Percentiles rank a stretch among this genome's conserved stretches.
Evolutionary conservation across 2,888 invertebrate species (phyloP).

Genomic region (Macrophya annulata): DNA sequence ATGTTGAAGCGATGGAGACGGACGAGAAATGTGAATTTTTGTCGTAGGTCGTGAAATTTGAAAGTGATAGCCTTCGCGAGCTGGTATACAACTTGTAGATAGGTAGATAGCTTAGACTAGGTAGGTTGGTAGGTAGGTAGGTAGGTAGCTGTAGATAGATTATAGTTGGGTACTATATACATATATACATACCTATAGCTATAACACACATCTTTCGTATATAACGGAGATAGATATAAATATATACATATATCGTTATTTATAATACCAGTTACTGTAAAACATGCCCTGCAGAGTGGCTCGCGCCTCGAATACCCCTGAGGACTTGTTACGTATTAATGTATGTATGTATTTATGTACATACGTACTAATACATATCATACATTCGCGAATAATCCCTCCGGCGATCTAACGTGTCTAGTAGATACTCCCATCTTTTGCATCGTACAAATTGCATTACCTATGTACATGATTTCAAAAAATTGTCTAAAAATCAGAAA

Average conservation of each 20-base stretch:
- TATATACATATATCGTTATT: conserved; percentile 32
- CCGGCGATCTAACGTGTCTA: neutral
- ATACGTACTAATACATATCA: neutral
- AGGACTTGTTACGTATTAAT: conserved; percentile 28
- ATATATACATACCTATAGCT: conserved; percentile 36
- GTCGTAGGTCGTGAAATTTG: conserved; percentile 63
- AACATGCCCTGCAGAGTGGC: conserved; percentile 39
- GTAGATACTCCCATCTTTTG: neutral
- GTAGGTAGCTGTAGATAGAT: conserved; percentile 54
- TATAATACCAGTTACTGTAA: conserved; percentile 18
- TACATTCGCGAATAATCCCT: neutral
- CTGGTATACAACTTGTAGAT: conserved; percentile 39
- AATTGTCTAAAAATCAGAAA: neutral
- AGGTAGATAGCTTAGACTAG: neutral
- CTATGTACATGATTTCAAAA: neutral
- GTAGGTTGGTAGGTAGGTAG: conserved; percentile 55
- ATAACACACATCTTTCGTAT: conserved; percentile 11
- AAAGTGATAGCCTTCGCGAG: conserved; percentile 61
- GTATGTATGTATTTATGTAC: neutral
- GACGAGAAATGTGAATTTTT: conserved; percentile 59
- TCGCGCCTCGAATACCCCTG: conserved; percentile 22
- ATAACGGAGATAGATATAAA: conserved; percentile 1
- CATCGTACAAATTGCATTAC: neutral
- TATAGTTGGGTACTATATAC: conserved; percentile 44
- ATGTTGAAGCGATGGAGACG: conserved; percentile 33